A percentile compares a stretch with the other conserved stretches of the same genome.
phyloP scores from a whole-genome alignment of 2,888 invertebrate genomes.

The Athetis lepigone region DNA sequence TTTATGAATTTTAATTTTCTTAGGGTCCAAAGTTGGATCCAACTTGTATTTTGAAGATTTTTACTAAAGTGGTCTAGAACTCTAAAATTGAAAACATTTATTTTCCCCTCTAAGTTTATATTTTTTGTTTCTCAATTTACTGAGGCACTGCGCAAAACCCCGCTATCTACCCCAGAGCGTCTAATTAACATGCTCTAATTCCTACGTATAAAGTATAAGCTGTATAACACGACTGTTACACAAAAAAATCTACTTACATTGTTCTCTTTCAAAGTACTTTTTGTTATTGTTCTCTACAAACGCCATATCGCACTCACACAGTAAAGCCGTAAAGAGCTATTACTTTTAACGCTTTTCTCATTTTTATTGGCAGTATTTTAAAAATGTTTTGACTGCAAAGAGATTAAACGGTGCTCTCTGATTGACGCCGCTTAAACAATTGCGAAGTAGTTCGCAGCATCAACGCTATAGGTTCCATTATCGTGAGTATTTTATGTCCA shows the following conservation, averaged over 20 bases:
- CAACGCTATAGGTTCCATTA: background rate
- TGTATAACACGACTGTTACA: constrained; percentile 11
- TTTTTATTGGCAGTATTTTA: constrained; percentile 48
- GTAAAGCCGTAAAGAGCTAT: constrained; percentile 49
- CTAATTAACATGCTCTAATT: constrained; percentile 22
- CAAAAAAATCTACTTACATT: constrained; percentile 54
- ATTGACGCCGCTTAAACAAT: constrained; percentile 8
- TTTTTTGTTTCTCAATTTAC: background rate
- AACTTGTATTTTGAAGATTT: too few species aligned
- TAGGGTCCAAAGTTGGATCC: too few species aligned
- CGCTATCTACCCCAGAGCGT: background rate
- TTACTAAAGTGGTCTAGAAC: too few species aligned
- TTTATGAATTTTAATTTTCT: too few species aligned
- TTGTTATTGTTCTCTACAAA: constrained; percentile 48
- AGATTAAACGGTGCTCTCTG: constrained; percentile 16
- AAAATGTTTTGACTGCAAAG: constrained; percentile 32
- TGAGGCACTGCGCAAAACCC: background rate
- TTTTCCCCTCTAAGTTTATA: background rate
- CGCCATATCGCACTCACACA: constrained; percentile 47
- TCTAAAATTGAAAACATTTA: too few species aligned
- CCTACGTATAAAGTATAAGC: background rate
- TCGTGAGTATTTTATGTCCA: background rate
- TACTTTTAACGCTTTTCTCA: constrained; percentile 40
- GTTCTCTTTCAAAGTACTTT: constrained; percentile 51
- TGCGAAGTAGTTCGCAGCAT: background rate